Conservation (phyloP, 2,797 vertebrate genomes). For the Okamejei kenojei region DNA sequence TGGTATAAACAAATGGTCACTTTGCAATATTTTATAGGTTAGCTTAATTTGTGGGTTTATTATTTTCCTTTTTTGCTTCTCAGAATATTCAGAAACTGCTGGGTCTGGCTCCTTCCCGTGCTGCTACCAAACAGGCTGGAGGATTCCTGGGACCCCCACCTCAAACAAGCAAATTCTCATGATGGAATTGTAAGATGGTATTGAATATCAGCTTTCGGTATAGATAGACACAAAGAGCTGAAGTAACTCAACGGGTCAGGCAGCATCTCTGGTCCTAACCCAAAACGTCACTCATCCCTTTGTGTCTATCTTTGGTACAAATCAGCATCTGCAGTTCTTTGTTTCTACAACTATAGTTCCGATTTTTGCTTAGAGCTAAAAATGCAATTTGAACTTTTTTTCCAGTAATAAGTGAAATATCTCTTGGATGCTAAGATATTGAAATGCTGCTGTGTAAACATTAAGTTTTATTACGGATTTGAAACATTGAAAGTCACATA, state of each 20-base stretch:
- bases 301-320: no score
- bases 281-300: no score
- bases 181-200: conserved; percentile 43
- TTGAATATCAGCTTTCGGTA: not conserved
- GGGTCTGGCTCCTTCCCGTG: conserved; percentile 88
- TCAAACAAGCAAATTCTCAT: conserved; percentile 92
- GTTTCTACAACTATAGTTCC: not conserved
- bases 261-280: no score
- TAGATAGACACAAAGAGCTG: not conserved
- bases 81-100: conserved; percentile 99
- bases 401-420: not conserved
- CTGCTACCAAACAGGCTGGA: conserved; percentile 94
- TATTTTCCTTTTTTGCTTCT: conserved; percentile 40
- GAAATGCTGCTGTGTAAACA: not conserved
- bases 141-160: conserved; percentile 94
- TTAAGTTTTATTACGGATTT: not conserved
- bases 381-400: not conserved
- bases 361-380: not conserved
- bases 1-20: no score
- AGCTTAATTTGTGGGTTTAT: not conserved
- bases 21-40: no score
- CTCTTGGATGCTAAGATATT: not conserved
- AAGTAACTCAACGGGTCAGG: no score
- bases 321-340: no score
- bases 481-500: not conserved